Conservation (phyloP, 2,888 invertebrate species). For the Pristionchus exspectatus region DNA sequence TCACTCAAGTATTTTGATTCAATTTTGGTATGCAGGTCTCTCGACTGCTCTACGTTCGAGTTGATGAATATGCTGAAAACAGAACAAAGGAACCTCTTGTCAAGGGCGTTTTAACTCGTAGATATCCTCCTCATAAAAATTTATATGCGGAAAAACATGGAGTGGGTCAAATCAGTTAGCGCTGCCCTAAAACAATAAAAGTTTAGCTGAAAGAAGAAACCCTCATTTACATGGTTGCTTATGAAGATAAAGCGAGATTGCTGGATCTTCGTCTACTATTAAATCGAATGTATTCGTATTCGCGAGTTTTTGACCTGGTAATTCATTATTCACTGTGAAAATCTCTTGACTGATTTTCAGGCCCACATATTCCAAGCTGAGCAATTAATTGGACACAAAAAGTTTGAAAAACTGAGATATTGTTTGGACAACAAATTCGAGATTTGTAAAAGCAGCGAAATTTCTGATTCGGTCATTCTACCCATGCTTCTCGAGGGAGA, state of each 20-base stretch:
- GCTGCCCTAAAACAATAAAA: too few species aligned
- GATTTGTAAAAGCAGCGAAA: neutral
- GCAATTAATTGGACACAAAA: too few species aligned
- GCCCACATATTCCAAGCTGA: too few species aligned
- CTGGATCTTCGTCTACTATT: neutral
- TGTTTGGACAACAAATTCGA: neutral
- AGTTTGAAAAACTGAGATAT: neutral
- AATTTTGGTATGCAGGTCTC: neutral
- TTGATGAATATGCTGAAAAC: neutral
- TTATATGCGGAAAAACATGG: neutral
- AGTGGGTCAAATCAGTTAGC: neutral
- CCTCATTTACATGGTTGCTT: neutral
- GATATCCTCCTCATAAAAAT: neutral
- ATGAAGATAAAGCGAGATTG: neutral
- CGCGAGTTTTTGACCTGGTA: neutral
- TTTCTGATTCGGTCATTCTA: neutral
- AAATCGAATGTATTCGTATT: neutral
- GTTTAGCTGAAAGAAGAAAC: neutral
- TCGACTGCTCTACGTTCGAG: neutral
- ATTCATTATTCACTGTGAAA: neutral
- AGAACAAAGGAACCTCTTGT: neutral
- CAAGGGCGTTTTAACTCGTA: neutral
- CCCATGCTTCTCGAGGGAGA: neutral
- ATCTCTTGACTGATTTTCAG: too few species aligned
- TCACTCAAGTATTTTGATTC: neutral